A percentile compares a stretch with the other conserved stretches of the same genome.
These are phyloP conservation scores for Sinonovacula constricta DNA, from an alignment of 1,140 invertebrate species.

Conservation along the genomic window DNA sequence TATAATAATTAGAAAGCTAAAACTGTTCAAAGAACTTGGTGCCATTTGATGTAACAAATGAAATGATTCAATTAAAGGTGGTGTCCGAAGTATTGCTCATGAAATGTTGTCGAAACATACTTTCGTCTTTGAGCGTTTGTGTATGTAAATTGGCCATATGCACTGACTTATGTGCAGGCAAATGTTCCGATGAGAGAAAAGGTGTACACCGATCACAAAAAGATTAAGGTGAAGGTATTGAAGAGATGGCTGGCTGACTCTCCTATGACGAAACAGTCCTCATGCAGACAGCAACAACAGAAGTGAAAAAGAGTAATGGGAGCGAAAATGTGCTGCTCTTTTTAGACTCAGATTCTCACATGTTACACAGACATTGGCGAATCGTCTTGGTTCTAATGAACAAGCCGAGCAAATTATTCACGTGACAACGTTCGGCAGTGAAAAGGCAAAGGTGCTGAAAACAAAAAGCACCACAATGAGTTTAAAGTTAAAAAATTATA, in stretches of 20 bases:
- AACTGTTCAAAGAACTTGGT: too few species aligned
- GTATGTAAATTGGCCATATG: too few species aligned
- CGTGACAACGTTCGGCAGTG: constrained; percentile 7
- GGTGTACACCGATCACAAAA: not conserved
- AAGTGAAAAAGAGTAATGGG: not conserved
- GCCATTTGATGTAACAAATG: too few species aligned
- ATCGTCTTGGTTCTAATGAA: not conserved
- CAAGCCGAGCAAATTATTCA: not conserved
- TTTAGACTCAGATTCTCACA: constrained; percentile 8
- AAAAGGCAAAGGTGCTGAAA: not conserved
- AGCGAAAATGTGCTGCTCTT: not conserved
- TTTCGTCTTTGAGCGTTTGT: too few species aligned
- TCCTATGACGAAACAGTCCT: constrained; percentile 10
- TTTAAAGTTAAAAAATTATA: not conserved
- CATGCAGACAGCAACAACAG: constrained; percentile 18
- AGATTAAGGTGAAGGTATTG: not conserved
- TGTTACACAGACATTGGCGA: not conserved
- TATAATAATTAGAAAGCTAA: too few species aligned
- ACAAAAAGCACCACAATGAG: not conserved
- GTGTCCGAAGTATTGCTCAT: too few species aligned
- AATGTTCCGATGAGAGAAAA: too few species aligned
- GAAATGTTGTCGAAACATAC: too few species aligned
- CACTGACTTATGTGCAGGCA: too few species aligned
- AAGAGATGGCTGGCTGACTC: not conserved
- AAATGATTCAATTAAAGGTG: too few species aligned